These are phyloP conservation scores for Sebastolobus alascanus DNA, from an alignment of 2,797 vertebrate genomes.

Conservation along the genomic window DNA sequence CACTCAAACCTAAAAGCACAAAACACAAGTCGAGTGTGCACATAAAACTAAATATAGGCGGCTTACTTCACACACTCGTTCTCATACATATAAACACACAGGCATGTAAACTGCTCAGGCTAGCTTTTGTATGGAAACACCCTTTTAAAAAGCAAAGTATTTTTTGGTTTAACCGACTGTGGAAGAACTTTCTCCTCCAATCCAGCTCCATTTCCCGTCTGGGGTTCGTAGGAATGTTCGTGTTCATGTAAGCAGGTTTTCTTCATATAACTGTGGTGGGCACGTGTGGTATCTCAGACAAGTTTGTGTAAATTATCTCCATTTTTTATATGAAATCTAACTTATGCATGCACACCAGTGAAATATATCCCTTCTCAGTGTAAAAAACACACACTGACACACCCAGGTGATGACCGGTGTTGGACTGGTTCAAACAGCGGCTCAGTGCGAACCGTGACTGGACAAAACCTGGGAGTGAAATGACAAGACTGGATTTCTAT, in stretches of 20 bases:
- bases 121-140: constrained; percentile 46
- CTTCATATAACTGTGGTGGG: constrained; percentile 30
- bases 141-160: constrained; percentile 25
- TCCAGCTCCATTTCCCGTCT: constrained; percentile 17
- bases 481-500: constrained; percentile 56
- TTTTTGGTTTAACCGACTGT: constrained; percentile 40
- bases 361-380: constrained; percentile 38
- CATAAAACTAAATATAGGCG: constrained; percentile 67
- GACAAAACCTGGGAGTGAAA: constrained; percentile 48
- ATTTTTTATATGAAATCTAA: constrained; percentile 17
- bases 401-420: constrained; percentile 46
- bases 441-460: constrained; percentile 46
- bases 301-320: constrained; percentile 13
- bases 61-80: constrained; percentile 50
- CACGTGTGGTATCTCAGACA: constrained; percentile 35
- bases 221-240: constrained; percentile 21
- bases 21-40: constrained; percentile 33
- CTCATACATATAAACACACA: constrained; percentile 46
- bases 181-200: constrained; percentile 14
- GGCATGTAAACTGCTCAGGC: constrained; percentile 59
- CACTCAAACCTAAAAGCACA: constrained; percentile 31
- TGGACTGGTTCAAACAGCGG: constrained; percentile 35
- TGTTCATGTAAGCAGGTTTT: constrained; percentile 18
- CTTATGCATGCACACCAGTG: constrained; percentile 32
- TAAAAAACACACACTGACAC: constrained; percentile 22